Base-by-base conservation (phyloP, 2,113 vertebrate species). In the Neolamprologus ventralis region DNA sequence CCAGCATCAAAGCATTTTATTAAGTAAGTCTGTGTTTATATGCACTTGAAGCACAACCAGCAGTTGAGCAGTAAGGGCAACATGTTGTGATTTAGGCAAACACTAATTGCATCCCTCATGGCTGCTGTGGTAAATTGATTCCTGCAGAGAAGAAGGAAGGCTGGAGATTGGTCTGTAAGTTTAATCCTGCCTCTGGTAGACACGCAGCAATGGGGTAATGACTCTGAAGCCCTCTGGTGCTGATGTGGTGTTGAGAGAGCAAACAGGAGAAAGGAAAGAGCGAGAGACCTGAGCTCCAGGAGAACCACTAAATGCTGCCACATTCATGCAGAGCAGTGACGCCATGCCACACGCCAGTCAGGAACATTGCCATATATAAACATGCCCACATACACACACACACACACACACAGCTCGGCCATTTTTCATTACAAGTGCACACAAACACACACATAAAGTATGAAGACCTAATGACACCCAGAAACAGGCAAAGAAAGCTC, bases 281-380 rank as follows among this genome's bases (percentile, higher is more conserved):
- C 81, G 87, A 85, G 87, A 91, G 93, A 93, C 93, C 93, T 89
- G 87, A 92, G 91, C 88, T 89, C 86, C 75, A 83, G 87, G 83
- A 91, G 90, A 95, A 96, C 95, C 95, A 93, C 95, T 95, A 95
- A 96, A 93, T 87, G 94, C 85, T 96, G 94, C 94, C 94, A 95
- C 92, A 96, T 95, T 96, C 91, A 88, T 90, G 90, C 91, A 89
- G 42, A 55, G 86, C 82, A 86, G 87, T 91, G 93, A 95, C 87
- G 90, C 91, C 88, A 89, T 91, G 94, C 87, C 90, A 90, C 94
- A 92, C 86, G 89, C 90, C 90, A 89, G 85, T 89, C 92, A 86
- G 90, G 75, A 87, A 78, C 58, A 68, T 83, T 31, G 63, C 17
- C 23, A 73, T 80, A 80, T 31, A 19, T 17, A 51, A 28, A 55